A percentile compares a stretch with the other conserved stretches of the same genome.
phyloP scores from a whole-genome alignment of 2,888 invertebrate species.

The Lissocephala sabroskyi region DNA sequence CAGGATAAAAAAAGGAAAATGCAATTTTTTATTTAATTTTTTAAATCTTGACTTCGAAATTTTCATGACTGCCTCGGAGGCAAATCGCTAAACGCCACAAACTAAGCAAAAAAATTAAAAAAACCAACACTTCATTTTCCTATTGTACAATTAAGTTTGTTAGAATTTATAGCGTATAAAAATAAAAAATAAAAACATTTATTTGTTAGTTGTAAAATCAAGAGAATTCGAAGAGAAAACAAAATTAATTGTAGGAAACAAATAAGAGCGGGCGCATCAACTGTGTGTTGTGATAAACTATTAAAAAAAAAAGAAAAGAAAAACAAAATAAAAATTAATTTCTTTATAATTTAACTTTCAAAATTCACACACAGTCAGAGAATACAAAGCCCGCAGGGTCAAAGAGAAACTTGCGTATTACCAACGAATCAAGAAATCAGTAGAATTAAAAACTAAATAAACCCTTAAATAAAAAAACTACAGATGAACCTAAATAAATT shows the following conservation, averaged over 20 bases:
- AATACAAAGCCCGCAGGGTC: too few species aligned
- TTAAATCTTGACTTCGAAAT: not conserved
- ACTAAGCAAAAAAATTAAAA: conserved; percentile 4
- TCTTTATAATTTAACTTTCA: too few species aligned
- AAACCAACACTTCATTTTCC: conserved; percentile 54
- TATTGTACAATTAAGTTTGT: conserved; percentile 51
- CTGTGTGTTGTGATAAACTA: conserved; percentile 63
- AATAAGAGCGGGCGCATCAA: too few species aligned
- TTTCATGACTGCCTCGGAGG: conserved; percentile 44
- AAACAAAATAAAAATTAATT: not conserved
- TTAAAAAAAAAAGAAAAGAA: conserved; percentile 23
- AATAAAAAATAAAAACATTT: conserved; percentile 21
- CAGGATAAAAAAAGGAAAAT: not conserved
- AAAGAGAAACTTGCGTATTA: too few species aligned
- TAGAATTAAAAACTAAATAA: too few species aligned
- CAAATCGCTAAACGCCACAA: conserved; percentile 14
- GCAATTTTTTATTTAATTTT: not conserved
- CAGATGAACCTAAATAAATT: too few species aligned
- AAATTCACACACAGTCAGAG: too few species aligned
- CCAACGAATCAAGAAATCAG: too few species aligned
- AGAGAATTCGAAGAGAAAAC: conserved; percentile 10
- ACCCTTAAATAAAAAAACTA: too few species aligned
- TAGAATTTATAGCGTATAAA: conserved; percentile 48
- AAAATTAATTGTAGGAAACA: conserved; percentile 17
- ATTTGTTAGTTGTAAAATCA: conserved; percentile 21